Base-by-base conservation (phyloP, 1,140 invertebrate species). In the Drosophila ohnishii region DNA sequence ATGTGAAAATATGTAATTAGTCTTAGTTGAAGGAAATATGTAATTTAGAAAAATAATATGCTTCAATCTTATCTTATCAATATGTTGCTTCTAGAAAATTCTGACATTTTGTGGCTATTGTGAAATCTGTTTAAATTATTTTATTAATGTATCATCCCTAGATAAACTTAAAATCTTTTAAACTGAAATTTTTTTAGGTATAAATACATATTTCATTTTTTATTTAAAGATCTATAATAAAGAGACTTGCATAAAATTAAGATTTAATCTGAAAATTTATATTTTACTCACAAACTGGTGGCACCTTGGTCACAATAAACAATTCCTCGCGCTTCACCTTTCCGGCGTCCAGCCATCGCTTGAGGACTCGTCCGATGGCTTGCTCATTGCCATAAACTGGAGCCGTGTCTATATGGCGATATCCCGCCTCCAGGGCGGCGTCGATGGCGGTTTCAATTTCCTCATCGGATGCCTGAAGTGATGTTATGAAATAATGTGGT, bases 311-410 rank as follows among this genome's bases (percentile, higher is more conserved):
- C 1, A 95, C 95, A 61, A 97, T 93, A 90, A 96, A 98, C 25
- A 97, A 91, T 32, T 97, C 96, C 82, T 96, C 94, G 44, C 96
- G 93, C 70, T 94, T 95, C 5, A 96, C 92, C 90, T 94, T 94
- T 25, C 95, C 95, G 45, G 94, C 92, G 64, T 94, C 92, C 48
- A 97, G 92, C 95, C 95, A 96, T 88, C 94, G 93, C 80, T 95
- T 95, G 11, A 97, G 92, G 44, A 95, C 95, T 48, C 93, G 93
- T 16, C 96, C 96, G 81, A 97, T 96, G 9, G 94, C 94, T 69
- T 94, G 93, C 92, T 97, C 97, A 90, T 97, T 98, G 69, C 94
- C 94, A 84, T 97, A 97, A 90, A 95, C 94, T 72, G 95, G 95
- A 34, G 96, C 96, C 14, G 96, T 96, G 87, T 97, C 96, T 60